A percentile compares a stretch with the other conserved stretches of the same genome.
phyloP scores from a whole-genome alignment of 2,797 vertebrate genomes.

The Myotis myotis region DNA sequence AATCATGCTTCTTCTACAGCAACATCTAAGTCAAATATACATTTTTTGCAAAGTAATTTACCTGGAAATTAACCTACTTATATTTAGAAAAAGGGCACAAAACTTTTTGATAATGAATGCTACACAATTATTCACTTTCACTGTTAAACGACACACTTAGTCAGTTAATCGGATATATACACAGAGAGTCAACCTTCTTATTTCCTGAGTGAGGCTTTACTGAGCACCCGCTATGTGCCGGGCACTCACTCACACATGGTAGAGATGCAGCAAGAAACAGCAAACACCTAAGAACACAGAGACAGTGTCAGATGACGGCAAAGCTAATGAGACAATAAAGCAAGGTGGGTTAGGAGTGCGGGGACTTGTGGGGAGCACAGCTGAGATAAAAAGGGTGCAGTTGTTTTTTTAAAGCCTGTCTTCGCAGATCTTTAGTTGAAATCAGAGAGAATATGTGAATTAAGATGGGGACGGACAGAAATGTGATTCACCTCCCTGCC shows the following conservation, averaged over 20 bases:
- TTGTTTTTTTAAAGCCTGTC: background rate
- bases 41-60: constrained; percentile 22
- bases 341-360: background rate
- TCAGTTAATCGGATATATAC: background rate
- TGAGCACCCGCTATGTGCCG: background rate
- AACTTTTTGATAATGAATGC: background rate
- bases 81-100: constrained; percentile 4
- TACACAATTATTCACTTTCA: constrained; percentile 11
- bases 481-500: background rate
- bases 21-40: constrained; percentile 44
- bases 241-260: accelerated
- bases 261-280: background rate
- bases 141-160: background rate
- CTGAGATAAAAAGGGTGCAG: background rate
- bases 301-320: background rate
- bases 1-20: constrained; percentile 36
- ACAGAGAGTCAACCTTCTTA: background rate
- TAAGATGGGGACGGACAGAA: background rate
- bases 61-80: constrained; percentile 39
- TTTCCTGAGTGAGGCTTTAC: background rate
- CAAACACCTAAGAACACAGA: background rate
- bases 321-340: background rate
- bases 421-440: background rate
- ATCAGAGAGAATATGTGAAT: background rate
- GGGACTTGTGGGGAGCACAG: too few relatives aligned